Evolutionary conservation across 2,113 vertebrate genomes (phyloP).

Genomic region (Cathartes aura): DNA sequence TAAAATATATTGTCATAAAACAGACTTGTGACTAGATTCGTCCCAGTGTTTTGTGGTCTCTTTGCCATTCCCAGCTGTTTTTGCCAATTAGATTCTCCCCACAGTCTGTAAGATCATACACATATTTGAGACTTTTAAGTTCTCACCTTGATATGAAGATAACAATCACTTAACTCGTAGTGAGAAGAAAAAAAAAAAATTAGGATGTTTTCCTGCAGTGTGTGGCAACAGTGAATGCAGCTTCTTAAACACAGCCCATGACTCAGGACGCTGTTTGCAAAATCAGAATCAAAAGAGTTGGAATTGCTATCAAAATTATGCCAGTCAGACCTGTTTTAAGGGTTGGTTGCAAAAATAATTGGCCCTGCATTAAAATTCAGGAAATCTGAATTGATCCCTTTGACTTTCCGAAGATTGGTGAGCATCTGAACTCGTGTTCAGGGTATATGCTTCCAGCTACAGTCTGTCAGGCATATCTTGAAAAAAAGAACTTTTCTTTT

Average conservation of each 20-base stretch:
- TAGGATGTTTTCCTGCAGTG: background rate
- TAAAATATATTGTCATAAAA: background rate
- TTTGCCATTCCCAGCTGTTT: background rate
- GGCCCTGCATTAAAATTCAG: background rate
- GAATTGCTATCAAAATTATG: background rate
- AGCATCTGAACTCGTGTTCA: background rate
- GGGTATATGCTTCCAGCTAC: background rate
- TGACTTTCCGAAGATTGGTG: background rate
- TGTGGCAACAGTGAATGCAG: background rate
- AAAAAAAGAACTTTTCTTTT: background rate
- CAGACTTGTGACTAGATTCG: background rate
- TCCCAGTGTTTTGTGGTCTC: background rate
- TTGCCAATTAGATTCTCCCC: background rate
- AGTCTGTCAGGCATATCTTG: background rate
- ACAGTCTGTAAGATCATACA: background rate
- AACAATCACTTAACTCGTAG: background rate
- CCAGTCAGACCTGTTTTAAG: background rate
- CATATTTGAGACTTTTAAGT: background rate
- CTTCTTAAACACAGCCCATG: background rate
- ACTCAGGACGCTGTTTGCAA: constrained; percentile 3
- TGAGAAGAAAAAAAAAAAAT: background rate
- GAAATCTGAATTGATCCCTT: background rate
- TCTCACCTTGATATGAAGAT: background rate
- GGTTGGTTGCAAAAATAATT: background rate
- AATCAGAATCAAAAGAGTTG: background rate